Conservation (phyloP, 2,113 vertebrate species). For the Lasiurus cinereus region DNA sequence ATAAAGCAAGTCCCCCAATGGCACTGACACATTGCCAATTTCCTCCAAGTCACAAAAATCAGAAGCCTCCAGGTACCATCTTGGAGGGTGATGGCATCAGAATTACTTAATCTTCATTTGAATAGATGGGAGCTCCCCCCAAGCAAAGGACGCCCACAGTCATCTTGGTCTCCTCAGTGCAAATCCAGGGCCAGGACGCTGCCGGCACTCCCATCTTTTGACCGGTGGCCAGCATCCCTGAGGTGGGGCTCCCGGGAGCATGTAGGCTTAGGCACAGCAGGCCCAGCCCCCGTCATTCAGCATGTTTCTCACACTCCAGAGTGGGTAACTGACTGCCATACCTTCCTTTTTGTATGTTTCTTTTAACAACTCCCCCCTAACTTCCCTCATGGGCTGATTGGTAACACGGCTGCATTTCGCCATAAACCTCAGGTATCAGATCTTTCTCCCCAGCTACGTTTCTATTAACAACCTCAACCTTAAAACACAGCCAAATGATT, state of each 20-base stretch:
- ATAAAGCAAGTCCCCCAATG: slow-evolving; percentile 69
- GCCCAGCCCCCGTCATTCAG: not conserved
- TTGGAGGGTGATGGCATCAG: slow-evolving; percentile 63
- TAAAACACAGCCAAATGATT: slow-evolving; percentile 38
- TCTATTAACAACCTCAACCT: not conserved
- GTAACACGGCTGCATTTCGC: not conserved
- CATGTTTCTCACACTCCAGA: not conserved
- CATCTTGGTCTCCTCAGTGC: not conserved
- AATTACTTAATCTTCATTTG: slow-evolving; percentile 72
- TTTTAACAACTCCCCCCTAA: slow-evolving; percentile 36
- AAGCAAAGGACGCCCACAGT: not conserved
- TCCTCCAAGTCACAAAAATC: slow-evolving; percentile 77
- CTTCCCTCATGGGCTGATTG: not conserved
- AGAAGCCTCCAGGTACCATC: slow-evolving; percentile 74
- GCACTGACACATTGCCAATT: slow-evolving; percentile 70
- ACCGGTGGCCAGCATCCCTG: not conserved
- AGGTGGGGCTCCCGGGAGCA: not conserved
- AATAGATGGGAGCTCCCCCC: not conserved
- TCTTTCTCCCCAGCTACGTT: not conserved
- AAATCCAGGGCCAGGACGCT: not conserved
- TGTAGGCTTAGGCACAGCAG: not conserved
- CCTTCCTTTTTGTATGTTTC: not conserved
- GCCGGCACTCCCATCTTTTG: slow-evolving; percentile 12
- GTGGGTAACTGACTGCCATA: not conserved
- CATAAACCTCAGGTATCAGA: not conserved